Conservation (phyloP, 2,888 invertebrate genomes). For the Tribolium freemani region DNA sequence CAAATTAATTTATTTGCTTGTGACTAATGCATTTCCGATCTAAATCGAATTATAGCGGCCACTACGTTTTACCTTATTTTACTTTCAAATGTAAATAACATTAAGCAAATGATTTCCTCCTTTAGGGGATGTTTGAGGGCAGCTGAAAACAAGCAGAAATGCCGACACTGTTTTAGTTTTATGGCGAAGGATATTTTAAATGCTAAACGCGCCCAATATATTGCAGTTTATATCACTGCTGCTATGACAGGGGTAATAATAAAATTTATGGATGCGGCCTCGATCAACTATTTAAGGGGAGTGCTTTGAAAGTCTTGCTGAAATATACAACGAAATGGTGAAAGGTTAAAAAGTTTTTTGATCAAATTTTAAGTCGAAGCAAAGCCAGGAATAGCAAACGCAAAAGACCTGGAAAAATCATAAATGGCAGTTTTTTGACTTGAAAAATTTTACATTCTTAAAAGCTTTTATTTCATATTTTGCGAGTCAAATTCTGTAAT, state of each 20-base stretch:
- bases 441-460: no score
- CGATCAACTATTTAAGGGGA: neutral
- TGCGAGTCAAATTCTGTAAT: no score
- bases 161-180: neutral
- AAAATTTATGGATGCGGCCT: neutral
- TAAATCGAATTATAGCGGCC: neutral
- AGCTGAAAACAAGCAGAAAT: neutral
- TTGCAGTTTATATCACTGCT: neutral
- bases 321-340: neutral
- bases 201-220: neutral
- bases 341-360: neutral
- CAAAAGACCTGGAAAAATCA: no score
- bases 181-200: neutral
- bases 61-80: neutral
- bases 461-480: no score
- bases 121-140: neutral
- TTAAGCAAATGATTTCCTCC: neutral
- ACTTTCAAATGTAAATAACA: neutral
- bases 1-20: neutral
- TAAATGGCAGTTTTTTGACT: no score
- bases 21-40: neutral
- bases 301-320: neutral
- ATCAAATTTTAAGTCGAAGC: neutral
- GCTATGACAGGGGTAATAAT: neutral
- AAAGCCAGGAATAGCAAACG: neutral